Conservation (phyloP, 1,140 invertebrate genomes). For the Choristoneura fumiferana region DNA sequence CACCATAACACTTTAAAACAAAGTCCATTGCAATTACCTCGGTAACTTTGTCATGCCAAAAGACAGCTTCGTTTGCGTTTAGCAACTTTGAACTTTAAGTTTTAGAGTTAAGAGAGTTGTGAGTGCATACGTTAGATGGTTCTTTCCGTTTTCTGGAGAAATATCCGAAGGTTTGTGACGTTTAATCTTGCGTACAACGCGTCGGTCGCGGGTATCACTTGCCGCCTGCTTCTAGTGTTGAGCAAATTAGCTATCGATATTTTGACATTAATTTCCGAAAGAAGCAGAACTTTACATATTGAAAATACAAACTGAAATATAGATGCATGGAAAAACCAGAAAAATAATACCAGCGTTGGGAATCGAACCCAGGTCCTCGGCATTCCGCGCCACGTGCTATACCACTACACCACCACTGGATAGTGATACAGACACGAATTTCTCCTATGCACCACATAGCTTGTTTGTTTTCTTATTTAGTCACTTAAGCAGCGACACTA, state of each 20-base stretch:
- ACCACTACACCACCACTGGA: no score
- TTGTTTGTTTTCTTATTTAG: no score
- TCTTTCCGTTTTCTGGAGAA: conserved; percentile 45
- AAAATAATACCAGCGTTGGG: no score
- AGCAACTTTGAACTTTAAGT: conserved; percentile 34
- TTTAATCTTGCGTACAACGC: conserved; percentile 73
- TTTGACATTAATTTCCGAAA: neutral
- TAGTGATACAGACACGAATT: no score
- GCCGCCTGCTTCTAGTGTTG: conserved; percentile 48
- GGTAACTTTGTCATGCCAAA: neutral
- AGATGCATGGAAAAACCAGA: no score
- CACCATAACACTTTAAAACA: neutral
- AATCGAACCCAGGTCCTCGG: no score
- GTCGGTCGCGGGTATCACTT: conserved; percentile 66
- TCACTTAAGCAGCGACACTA: no score
- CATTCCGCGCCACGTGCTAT: no score
- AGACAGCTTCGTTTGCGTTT: neutral
- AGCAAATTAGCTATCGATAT: conserved; percentile 29
- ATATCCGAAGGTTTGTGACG: conserved; percentile 74
- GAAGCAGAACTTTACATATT: no score
- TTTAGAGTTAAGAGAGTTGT: conserved; percentile 32
- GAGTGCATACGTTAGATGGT: conserved; percentile 27
- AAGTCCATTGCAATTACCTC: neutral
- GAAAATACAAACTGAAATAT: no score
- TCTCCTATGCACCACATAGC: no score